Percentiles rank a stretch among this genome's conserved stretches.
Evolutionary conservation across 1,140 invertebrate species (phyloP).

Genomic region (Chrysoperla carnea): DNA sequence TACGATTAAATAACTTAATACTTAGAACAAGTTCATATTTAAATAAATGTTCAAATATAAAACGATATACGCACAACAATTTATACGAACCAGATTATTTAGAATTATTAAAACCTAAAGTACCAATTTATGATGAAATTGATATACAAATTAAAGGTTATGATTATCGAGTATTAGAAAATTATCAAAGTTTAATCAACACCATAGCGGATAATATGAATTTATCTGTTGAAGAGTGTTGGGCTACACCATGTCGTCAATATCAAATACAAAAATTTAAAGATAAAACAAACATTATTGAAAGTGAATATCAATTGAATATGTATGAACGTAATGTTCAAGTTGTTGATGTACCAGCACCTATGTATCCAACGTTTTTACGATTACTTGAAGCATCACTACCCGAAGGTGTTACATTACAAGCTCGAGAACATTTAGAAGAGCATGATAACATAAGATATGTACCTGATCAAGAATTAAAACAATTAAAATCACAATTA

Average conservation of each 20-base stretch:
- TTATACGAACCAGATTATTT: conserved; percentile 37
- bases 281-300: conserved; percentile 39
- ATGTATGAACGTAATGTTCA: conserved; percentile 63
- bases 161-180: conserved; percentile 63
- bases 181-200: conserved; percentile 58
- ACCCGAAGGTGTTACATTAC: conserved; percentile 56
- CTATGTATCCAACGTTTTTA: conserved; percentile 38
- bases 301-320: conserved; percentile 51
- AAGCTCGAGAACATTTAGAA: conserved; percentile 35
- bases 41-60: too few species aligned
- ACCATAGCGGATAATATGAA: conserved; percentile 51
- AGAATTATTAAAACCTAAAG: conserved; percentile 39
- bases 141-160: conserved; percentile 70
- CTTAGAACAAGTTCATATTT: too few species aligned
- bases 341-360: conserved; percentile 23
- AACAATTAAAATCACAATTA: conserved; percentile 50
- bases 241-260: conserved; percentile 49
- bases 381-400: conserved; percentile 48
- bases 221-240: conserved; percentile 58
- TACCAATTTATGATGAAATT: conserved; percentile 51
- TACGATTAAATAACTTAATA: too few species aligned
- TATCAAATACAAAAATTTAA: conserved; percentile 50
- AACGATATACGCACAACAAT: neutral
- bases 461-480: conserved; percentile 59
- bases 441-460: conserved; percentile 47